phyloP scores from a whole-genome alignment of 2,888 invertebrate genomes.

The Macrophya alboannulata region DNA sequence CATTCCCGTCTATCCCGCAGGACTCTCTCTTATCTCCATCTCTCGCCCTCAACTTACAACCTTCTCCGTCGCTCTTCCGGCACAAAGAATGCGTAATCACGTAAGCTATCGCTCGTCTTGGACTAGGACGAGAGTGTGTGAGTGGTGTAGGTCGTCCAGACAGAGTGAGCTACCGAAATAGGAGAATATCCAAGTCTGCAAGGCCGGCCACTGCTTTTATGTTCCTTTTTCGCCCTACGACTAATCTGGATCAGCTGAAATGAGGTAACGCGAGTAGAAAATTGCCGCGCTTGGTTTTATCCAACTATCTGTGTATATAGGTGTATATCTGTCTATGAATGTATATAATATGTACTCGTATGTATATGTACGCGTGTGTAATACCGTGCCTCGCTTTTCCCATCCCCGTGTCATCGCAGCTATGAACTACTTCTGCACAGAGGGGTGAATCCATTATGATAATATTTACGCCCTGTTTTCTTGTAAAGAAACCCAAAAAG shows the following conservation, averaged over 20 bases:
- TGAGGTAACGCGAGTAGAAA: constrained; percentile 60
- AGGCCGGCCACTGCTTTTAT: constrained; percentile 33
- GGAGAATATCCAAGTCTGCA: constrained; percentile 60
- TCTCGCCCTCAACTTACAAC: constrained; percentile 1
- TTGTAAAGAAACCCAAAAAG: background rate
- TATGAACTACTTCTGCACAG: background rate
- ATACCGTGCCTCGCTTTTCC: background rate
- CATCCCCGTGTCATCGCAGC: background rate
- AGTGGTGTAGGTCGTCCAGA: background rate
- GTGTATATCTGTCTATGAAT: too few relatives aligned
- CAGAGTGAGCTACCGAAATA: constrained; percentile 47
- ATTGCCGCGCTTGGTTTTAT: constrained; percentile 50
- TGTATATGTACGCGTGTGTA: too few relatives aligned
- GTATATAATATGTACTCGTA: constrained; percentile 2
- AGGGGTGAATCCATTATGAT: constrained; percentile 11
- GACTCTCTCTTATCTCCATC: constrained; percentile 51
- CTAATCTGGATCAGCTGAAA: constrained; percentile 64
- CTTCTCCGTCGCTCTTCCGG: constrained; percentile 29
- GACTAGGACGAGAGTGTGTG: background rate
- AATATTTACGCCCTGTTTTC: constrained; percentile 5
- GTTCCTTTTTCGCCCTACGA: constrained; percentile 41
- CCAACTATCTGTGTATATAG: background rate
- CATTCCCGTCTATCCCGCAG: constrained; percentile 50
- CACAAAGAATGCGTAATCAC: constrained; percentile 56
- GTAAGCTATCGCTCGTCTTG: constrained; percentile 51